Conservation (phyloP, 2,113 vertebrate species). For the Crocuta crocuta region DNA sequence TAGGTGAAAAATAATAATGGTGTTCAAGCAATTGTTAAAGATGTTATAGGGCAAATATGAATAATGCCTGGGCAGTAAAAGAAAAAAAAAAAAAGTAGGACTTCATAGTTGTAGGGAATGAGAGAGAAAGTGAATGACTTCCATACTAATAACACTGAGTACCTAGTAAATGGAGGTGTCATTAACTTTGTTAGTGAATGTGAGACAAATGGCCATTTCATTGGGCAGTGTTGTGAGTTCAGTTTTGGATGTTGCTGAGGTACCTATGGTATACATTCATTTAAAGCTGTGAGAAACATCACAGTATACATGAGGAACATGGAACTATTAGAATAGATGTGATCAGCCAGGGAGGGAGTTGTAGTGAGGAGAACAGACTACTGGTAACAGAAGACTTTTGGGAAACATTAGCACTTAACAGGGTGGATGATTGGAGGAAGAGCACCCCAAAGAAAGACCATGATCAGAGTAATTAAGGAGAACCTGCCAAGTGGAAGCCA, state of each 20-base stretch:
- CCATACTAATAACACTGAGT: background rate
- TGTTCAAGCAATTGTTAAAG: background rate
- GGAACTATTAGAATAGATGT: background rate
- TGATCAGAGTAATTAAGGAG: background rate
- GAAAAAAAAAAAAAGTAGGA: background rate
- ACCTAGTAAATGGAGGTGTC: background rate
- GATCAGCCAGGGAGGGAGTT: background rate
- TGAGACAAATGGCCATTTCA: background rate
- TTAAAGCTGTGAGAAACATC: background rate
- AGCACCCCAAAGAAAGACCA: background rate
- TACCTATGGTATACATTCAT: background rate
- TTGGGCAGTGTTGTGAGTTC: background rate
- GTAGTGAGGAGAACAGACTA: background rate
- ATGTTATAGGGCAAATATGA: background rate
- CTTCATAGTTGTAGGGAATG: background rate
- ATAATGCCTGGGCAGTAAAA: background rate
- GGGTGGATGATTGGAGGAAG: background rate
- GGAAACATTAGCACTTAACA: background rate
- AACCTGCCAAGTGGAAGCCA: background rate
- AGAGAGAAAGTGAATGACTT: background rate
- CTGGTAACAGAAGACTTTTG: background rate
- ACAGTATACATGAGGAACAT: background rate
- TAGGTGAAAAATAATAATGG: background rate
- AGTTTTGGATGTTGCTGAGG: background rate
- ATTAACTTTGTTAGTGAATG: background rate